Percentiles rank a stretch among this genome's conserved stretches.
Evolutionary conservation across 2,113 vertebrate genomes (phyloP).

Genomic region (Poeciliopsis turrubarensis): DNA sequence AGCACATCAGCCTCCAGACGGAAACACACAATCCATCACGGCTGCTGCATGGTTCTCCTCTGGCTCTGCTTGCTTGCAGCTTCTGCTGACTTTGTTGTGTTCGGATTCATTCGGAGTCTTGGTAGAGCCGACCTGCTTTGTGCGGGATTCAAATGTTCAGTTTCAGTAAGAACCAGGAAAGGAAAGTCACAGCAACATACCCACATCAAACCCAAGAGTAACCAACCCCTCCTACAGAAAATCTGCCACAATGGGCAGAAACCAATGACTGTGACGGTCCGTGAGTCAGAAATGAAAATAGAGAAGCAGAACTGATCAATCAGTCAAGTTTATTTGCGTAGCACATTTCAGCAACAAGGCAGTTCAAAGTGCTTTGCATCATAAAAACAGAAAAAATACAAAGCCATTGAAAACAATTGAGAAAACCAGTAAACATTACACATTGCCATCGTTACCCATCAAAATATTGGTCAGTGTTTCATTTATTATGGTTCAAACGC

Average conservation of each 20-base stretch:
- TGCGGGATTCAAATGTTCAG: background rate
- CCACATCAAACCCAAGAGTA: background rate
- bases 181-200: background rate
- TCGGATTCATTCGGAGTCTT: background rate
- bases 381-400: too few relatives aligned
- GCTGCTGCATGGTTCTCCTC: background rate
- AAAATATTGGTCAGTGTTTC: too few relatives aligned
- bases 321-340: too few relatives aligned
- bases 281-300: background rate
- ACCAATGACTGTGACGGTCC: background rate
- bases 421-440: too few relatives aligned
- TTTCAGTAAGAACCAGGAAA: background rate
- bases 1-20: background rate
- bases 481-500: too few relatives aligned
- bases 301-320: background rate
- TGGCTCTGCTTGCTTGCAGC: background rate
- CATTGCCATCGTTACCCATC: too few relatives aligned
- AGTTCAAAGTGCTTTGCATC: too few relatives aligned
- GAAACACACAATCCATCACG: background rate
- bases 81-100: background rate
- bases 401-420: too few relatives aligned
- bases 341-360: too few relatives aligned
- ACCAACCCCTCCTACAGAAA: background rate
- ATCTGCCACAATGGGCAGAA: background rate
- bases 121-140: background rate